These are phyloP conservation scores for Eilema sororculum DNA, from an alignment of 2,888 invertebrate species.

Conservation along the genomic window DNA sequence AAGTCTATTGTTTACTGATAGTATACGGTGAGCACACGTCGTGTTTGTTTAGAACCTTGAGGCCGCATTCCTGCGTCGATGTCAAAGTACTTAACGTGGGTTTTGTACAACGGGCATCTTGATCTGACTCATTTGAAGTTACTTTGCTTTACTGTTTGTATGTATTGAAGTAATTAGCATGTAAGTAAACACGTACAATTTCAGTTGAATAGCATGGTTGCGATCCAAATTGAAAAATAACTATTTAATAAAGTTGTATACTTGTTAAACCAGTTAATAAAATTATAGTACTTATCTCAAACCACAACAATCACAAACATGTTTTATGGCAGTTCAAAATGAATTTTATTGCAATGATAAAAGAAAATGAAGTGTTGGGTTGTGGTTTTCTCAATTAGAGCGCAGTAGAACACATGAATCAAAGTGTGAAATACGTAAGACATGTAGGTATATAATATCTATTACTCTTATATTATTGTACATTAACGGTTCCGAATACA, in stretches of 20 bases:
- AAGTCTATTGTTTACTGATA: slow-evolving; percentile 72
- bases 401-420: slow-evolving; percentile 57
- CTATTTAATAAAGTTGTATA: slow-evolving; percentile 56
- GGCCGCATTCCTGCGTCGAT: slow-evolving; percentile 79
- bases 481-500: too few species aligned
- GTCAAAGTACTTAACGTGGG: slow-evolving; percentile 76
- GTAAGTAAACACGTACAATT: slow-evolving; percentile 51
- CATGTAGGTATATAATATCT: too few species aligned
- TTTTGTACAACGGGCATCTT: slow-evolving; percentile 41
- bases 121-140: slow-evolving; percentile 47
- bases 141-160: slow-evolving; percentile 21
- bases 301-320: slow-evolving; percentile 65
- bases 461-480: too few species aligned
- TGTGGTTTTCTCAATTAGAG: slow-evolving; percentile 53
- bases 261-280: slow-evolving; percentile 45
- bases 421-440: slow-evolving; percentile 41
- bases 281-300: slow-evolving; percentile 47
- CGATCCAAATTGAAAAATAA: slow-evolving; percentile 63
- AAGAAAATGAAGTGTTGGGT: slow-evolving; percentile 20
- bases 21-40: slow-evolving; percentile 61
- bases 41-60: slow-evolving; percentile 70
- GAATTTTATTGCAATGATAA: slow-evolving; percentile 65
- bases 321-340: slow-evolving; percentile 58
- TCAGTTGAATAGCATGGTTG: slow-evolving; percentile 49
- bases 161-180: slow-evolving; percentile 52